A percentile compares a stretch with the other conserved stretches of the same genome.
Evolutionary conservation across 1,140 invertebrate genomes (phyloP).

Genomic region (Atta colombica): DNA sequence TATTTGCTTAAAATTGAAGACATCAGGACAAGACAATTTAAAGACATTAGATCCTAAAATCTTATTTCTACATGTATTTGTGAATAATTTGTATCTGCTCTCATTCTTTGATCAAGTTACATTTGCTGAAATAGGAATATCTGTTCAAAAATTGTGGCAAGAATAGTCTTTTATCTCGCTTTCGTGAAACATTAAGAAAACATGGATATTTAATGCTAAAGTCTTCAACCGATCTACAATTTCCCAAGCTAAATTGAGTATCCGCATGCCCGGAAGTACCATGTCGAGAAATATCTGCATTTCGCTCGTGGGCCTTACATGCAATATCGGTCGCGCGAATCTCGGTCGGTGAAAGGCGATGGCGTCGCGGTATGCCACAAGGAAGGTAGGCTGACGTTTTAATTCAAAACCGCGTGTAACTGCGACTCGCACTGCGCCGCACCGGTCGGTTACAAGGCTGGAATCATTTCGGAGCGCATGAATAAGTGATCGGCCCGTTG

Average conservation of each 20-base stretch:
- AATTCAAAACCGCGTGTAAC: conserved; percentile 65
- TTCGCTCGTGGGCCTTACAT: conserved; percentile 4
- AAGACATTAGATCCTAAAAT: neutral
- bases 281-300: conserved; percentile 16
- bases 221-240: neutral
- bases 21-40: neutral
- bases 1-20: neutral
- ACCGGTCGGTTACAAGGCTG: conserved; percentile 66
- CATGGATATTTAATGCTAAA: neutral
- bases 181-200: neutral
- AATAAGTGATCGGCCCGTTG: conserved; percentile 80
- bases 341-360: conserved; percentile 60
- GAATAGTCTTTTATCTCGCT: neutral
- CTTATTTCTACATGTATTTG: neutral
- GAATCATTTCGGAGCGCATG: conserved; percentile 82
- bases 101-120: neutral
- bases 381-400: conserved; percentile 66
- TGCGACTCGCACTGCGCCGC: conserved; percentile 20
- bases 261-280: conserved; percentile 24
- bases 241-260: neutral
- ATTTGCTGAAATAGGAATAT: neutral
- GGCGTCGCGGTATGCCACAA: conserved; percentile 29
- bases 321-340: conserved; percentile 55
- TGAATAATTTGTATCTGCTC: neutral
- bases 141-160: neutral